Conservation (phyloP, 2,888 invertebrate species). For the Brachypterus glaber region DNA sequence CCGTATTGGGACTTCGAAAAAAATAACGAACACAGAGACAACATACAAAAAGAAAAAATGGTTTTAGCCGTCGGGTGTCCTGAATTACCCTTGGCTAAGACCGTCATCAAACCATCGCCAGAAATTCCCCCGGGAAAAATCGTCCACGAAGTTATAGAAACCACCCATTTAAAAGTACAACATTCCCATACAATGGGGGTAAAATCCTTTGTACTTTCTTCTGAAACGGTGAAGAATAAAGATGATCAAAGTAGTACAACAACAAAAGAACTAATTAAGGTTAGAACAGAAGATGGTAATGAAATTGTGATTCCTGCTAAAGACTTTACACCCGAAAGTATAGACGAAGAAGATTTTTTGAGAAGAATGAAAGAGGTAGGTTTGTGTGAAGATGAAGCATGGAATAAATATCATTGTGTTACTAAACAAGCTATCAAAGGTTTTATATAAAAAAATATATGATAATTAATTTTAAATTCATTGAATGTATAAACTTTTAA, state of each 20-base stretch:
- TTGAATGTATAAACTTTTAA: no score
- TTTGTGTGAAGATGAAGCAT: constrained; percentile 37
- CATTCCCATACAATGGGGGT: constrained; percentile 45
- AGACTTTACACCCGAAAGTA: constrained; percentile 22
- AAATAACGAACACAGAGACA: constrained; percentile 32
- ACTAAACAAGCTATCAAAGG: constrained; percentile 51
- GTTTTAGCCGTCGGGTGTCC: constrained; percentile 40
- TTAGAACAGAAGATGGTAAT: constrained; percentile 16
- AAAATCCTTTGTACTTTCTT: constrained; percentile 46
- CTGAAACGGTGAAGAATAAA: constrained; percentile 42
- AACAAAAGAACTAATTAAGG: constrained; percentile 21
- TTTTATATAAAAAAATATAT: constrained; percentile 46
- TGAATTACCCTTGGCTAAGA: constrained; percentile 33
- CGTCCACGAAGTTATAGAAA: constrained; percentile 44
- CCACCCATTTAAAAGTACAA: constrained; percentile 44
- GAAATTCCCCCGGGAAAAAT: constrained; percentile 42
- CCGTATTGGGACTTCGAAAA: constrained; percentile 51
- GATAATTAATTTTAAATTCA: no score
- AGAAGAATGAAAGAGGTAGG: constrained; percentile 44
- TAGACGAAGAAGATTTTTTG: constrained; percentile 36
- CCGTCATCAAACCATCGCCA: constrained; percentile 37
- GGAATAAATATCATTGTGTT: constrained; percentile 45
- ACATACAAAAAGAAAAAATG: constrained; percentile 39
- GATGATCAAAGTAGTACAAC: constrained; percentile 22
- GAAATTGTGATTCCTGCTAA: constrained; percentile 13